A percentile compares a stretch with the other conserved stretches of the same genome.
Conservation (phyloP, 2,888 invertebrate genomes). For the Thumatha senex region DNA sequence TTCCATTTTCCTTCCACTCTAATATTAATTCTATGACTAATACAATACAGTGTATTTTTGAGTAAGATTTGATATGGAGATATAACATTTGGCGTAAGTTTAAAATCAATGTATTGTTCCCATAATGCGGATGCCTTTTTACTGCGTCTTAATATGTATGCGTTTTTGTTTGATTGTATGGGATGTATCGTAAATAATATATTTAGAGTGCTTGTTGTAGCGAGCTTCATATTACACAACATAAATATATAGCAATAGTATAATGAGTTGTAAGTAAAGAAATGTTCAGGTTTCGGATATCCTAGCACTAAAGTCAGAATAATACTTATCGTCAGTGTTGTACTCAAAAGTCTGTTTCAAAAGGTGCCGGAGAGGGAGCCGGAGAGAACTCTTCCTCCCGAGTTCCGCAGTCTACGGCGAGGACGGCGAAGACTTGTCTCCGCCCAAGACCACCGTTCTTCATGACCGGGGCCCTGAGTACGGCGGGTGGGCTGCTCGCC, state of each 20-base stretch:
- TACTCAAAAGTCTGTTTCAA: too few species aligned
- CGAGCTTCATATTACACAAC: background rate
- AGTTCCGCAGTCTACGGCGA: too few species aligned
- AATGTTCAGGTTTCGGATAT: too few species aligned
- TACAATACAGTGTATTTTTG: background rate
- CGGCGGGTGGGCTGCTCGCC: too few species aligned
- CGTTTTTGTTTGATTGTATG: conserved; percentile 22
- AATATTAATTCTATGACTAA: conserved; percentile 23
- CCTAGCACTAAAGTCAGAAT: too few species aligned
- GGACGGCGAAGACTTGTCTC: too few species aligned
- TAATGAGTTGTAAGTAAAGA: too few species aligned
- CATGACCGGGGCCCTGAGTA: too few species aligned
- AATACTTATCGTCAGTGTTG: too few species aligned
- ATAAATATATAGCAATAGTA: background rate
- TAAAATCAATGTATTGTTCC: conserved; percentile 48
- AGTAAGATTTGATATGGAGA: background rate
- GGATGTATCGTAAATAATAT: conserved; percentile 15
- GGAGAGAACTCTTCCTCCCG: too few species aligned
- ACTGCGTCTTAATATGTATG: conserved; percentile 32
- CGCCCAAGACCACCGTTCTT: too few species aligned
- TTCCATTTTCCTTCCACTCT: conserved; percentile 9
- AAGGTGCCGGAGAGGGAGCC: too few species aligned
- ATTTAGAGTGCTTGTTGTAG: conserved; percentile 4
- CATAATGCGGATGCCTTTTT: conserved; percentile 54
- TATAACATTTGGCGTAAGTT: conserved; percentile 10